These are phyloP conservation scores for Hipparchia semele DNA, from an alignment of 2,888 invertebrate species.

Conservation along the genomic window DNA sequence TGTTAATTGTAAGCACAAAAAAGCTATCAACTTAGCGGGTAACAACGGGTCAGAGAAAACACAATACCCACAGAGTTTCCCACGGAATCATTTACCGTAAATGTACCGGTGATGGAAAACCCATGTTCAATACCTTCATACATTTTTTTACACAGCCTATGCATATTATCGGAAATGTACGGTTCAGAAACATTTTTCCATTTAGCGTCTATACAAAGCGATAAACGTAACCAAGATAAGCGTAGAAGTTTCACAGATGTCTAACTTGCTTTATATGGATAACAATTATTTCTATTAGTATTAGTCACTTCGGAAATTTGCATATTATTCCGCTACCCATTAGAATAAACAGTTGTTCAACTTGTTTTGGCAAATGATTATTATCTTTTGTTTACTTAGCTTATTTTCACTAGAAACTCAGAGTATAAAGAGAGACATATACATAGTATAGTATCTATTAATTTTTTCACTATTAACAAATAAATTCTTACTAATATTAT, in stretches of 20 bases:
- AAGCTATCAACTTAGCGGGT: conserved; percentile 4
- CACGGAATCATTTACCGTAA: conserved; percentile 50
- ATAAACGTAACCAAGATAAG: conserved; percentile 12
- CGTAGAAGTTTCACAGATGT: conserved; percentile 6
- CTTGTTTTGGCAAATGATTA: background rate
- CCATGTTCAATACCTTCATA: conserved; percentile 52
- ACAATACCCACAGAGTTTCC: conserved; percentile 48
- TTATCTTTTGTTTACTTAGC: background rate
- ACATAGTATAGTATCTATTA: too few relatives aligned
- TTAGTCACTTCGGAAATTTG: conserved; percentile 40
- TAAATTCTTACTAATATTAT: too few relatives aligned
- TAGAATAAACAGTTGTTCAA: conserved; percentile 22
- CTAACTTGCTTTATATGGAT: conserved; percentile 30
- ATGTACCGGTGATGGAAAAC: conserved; percentile 67
- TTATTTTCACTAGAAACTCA: background rate
- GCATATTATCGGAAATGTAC: conserved; percentile 25
- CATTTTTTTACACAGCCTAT: conserved; percentile 24
- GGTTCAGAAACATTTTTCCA: conserved; percentile 11
- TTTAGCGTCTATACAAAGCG: background rate
- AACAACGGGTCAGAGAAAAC: conserved; percentile 26
- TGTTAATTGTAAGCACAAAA: conserved; percentile 8
- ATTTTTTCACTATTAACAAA: too few relatives aligned
- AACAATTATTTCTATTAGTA: conserved; percentile 34
- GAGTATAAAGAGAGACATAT: background rate
- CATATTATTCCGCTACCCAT: conserved; percentile 30